Conservation (phyloP, 2,797 vertebrate genomes). For the Nannoperca australis region DNA sequence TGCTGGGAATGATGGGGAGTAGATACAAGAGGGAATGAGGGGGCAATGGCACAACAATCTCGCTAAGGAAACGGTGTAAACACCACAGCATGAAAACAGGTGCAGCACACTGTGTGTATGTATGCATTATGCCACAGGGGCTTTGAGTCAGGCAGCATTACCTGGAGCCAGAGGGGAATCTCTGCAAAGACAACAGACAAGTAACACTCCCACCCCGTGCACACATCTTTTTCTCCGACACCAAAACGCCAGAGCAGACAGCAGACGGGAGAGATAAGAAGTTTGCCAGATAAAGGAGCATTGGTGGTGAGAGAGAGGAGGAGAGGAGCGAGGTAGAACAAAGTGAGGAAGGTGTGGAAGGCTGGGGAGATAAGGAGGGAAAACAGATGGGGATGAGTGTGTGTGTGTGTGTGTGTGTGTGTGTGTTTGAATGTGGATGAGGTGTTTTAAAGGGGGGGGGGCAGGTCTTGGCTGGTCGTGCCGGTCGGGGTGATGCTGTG, state of each 20-base stretch:
- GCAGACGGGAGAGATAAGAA: constrained; percentile 57
- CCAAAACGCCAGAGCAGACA: constrained; percentile 55
- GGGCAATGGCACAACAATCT: constrained; percentile 18
- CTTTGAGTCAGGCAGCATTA: constrained; percentile 53
- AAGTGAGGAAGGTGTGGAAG: constrained; percentile 43
- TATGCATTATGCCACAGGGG: constrained; percentile 44
- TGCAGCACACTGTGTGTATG: constrained; percentile 33
- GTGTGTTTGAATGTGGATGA: constrained; percentile 37
- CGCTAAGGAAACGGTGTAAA: constrained; percentile 38
- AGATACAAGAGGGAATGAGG: neutral
- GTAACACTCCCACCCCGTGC: constrained; percentile 26
- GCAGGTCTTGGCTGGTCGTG: constrained; percentile 41
- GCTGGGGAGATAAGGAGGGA: constrained; percentile 50
- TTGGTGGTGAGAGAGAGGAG: constrained; percentile 50
- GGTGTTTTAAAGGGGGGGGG: constrained; percentile 33
- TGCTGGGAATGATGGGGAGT: constrained; percentile 24
- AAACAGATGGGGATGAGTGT: constrained; percentile 48
- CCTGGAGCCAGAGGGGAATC: constrained; percentile 55
- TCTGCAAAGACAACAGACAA: constrained; percentile 41
- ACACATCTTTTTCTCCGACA: constrained; percentile 41
- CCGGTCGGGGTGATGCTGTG: constrained; percentile 41
- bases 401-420: constrained; percentile 14
- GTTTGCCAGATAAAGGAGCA: constrained; percentile 49
- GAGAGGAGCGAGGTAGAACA: constrained; percentile 43
- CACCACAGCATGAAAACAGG: constrained; percentile 57